These are phyloP conservation scores for Sarcophilus harrisii DNA, from an alignment of 2,797 vertebrate species.

Conservation along the genomic window DNA sequence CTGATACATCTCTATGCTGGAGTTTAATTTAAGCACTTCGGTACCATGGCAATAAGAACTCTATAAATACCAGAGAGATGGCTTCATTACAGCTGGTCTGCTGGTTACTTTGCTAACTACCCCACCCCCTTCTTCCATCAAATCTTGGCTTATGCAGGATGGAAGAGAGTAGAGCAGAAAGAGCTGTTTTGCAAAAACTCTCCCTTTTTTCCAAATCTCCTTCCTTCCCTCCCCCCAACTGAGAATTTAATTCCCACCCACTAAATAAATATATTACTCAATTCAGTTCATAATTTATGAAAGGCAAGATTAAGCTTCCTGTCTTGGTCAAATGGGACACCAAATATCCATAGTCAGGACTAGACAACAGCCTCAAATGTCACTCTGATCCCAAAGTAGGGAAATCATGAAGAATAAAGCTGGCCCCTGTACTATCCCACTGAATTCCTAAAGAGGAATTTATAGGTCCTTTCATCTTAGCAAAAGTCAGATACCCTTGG, in stretches of 20 bases:
- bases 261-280: slow-evolving; percentile 30
- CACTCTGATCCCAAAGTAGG: neutral
- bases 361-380: neutral
- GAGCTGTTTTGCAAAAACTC: slow-evolving; percentile 33
- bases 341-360: neutral
- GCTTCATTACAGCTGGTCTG: slow-evolving; percentile 61
- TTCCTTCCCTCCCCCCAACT: slow-evolving; percentile 50
- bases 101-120: neutral
- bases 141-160: slow-evolving; percentile 20
- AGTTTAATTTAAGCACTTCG: slow-evolving; percentile 68
- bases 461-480: neutral
- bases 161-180: neutral
- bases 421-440: neutral
- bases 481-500: neutral
- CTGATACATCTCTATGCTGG: slow-evolving; percentile 41
- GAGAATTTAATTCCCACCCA: slow-evolving; percentile 61
- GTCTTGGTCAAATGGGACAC: neutral
- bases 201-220: slow-evolving; percentile 27
- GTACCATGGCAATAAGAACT: slow-evolving; percentile 74
- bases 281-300: slow-evolving; percentile 65
- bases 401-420: neutral
- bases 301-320: slow-evolving; percentile 64
- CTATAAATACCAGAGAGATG: slow-evolving; percentile 71
- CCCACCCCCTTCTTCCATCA: slow-evolving; percentile 58
- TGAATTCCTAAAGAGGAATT: neutral